Evolutionary conservation across 2,888 invertebrate species (phyloP).

Genomic region (Halocaridina rubra): DNA sequence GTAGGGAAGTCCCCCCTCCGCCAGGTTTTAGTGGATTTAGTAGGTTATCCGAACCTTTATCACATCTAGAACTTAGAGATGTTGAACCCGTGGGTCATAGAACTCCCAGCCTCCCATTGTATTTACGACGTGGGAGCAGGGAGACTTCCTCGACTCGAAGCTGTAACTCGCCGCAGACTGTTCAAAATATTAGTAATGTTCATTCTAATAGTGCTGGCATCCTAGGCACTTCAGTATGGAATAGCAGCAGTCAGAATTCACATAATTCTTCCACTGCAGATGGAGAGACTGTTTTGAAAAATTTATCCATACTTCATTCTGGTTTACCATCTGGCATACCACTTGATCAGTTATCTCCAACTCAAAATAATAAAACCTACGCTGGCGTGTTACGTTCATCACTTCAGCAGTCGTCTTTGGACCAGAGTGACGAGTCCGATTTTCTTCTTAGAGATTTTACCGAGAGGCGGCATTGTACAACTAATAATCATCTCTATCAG

Average conservation of each 20-base stretch:
- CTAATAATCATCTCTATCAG: slow-evolving; percentile 41
- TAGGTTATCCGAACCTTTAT: slow-evolving; percentile 34
- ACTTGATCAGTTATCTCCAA: background rate
- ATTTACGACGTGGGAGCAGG: slow-evolving; percentile 53
- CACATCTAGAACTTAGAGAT: slow-evolving; percentile 37
- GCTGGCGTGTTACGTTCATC: slow-evolving; percentile 58
- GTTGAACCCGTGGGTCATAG: slow-evolving; percentile 23
- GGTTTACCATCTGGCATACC: background rate
- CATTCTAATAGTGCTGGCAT: background rate
- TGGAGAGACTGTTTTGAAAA: slow-evolving; percentile 38
- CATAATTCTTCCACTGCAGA: slow-evolving; percentile 6
- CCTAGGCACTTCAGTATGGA: background rate
- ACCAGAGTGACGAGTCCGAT: slow-evolving; percentile 21
- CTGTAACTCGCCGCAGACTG: background rate
- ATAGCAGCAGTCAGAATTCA: background rate
- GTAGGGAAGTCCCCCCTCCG: slow-evolving; percentile 36
- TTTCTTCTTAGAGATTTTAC: slow-evolving; percentile 29
- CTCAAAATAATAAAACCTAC: slow-evolving; percentile 54
- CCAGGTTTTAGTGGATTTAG: slow-evolving; percentile 54
- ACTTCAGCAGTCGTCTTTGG: slow-evolving; percentile 25
- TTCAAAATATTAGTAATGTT: background rate
- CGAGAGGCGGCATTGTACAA: slow-evolving; percentile 10
- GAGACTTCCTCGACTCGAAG: slow-evolving; percentile 9
- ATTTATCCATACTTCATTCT: slow-evolving; percentile 19
- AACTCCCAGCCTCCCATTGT: slow-evolving; percentile 54